These are phyloP conservation scores for Oreonectes daqikongensis DNA, from an alignment of 2,797 vertebrate genomes.

Conservation along the genomic window DNA sequence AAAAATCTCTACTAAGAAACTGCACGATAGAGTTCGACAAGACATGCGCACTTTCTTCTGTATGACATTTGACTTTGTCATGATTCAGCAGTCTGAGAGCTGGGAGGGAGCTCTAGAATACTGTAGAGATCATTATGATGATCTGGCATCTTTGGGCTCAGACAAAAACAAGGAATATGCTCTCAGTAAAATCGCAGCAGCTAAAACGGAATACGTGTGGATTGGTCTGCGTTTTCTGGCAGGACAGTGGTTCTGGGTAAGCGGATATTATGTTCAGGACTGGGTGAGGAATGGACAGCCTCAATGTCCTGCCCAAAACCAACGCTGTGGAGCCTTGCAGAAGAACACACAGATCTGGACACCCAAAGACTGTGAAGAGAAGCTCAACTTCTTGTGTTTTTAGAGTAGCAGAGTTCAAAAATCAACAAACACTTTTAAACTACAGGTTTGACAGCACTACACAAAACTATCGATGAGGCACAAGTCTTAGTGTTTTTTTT, in stretches of 20 bases:
- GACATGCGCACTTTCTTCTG: neutral
- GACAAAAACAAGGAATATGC: neutral
- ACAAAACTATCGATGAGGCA: too few species aligned
- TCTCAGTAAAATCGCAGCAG: neutral
- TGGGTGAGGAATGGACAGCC: conserved; percentile 50
- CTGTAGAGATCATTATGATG: neutral
- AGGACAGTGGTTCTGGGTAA: conserved; percentile 62
- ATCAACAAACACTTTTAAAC: too few species aligned
- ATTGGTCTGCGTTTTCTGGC: conserved; percentile 36
- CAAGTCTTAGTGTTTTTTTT: too few species aligned
- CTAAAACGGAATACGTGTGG: neutral
- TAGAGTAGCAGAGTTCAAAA: too few species aligned
- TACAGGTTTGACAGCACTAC: too few species aligned
- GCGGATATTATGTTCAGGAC: conserved; percentile 22
- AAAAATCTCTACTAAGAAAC: neutral
- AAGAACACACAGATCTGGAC: neutral
- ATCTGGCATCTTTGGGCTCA: neutral
- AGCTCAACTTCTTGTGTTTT: conserved; percentile 47
- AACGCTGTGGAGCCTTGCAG: conserved; percentile 42
- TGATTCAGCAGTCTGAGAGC: neutral
- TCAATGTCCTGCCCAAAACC: conserved; percentile 41
- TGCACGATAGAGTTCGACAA: neutral
- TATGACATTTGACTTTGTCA: neutral
- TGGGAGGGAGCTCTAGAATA: neutral
- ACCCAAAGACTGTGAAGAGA: conserved; percentile 44